Evolutionary conservation across 2,888 invertebrate genomes (phyloP).

Genomic region (Dasysyrphus albostriatus): DNA sequence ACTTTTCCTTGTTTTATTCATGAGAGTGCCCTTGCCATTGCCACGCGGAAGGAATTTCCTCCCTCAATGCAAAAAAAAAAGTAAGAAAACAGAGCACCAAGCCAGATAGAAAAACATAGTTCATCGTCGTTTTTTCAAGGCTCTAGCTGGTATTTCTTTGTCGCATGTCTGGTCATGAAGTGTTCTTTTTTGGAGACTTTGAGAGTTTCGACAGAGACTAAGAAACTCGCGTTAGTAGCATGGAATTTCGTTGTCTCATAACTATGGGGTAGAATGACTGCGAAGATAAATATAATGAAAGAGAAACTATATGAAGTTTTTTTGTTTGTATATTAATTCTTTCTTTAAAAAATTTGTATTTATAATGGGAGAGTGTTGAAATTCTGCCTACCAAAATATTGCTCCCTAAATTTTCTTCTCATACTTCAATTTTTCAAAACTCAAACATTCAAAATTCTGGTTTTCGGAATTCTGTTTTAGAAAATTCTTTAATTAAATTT

Average conservation of each 20-base stretch:
- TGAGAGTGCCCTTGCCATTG: slow-evolving; percentile 48
- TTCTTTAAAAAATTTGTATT: too few relatives aligned
- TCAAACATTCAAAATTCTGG: too few relatives aligned
- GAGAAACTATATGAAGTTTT: too few relatives aligned
- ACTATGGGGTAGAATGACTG: not conserved
- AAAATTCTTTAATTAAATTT: too few relatives aligned
- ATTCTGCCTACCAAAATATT: too few relatives aligned
- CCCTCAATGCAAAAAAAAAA: slow-evolving; percentile 18
- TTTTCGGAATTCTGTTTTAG: too few relatives aligned
- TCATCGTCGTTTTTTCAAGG: slow-evolving; percentile 29
- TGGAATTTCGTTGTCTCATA: slow-evolving; percentile 1
- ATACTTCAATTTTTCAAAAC: too few relatives aligned
- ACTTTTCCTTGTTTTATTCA: slow-evolving; percentile 69
- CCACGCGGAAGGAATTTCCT: slow-evolving; percentile 64
- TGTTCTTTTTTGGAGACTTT: slow-evolving; percentile 16
- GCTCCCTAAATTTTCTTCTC: too few relatives aligned
- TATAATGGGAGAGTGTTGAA: too few relatives aligned
- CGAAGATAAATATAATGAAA: too few relatives aligned
- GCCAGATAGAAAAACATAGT: slow-evolving; percentile 42
- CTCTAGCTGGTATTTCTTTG: slow-evolving; percentile 17
- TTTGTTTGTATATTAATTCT: too few relatives aligned
- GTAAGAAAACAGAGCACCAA: slow-evolving; percentile 9
- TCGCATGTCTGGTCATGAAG: slow-evolving; percentile 38
- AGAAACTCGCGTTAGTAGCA: slow-evolving; percentile 21
- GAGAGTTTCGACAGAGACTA: not conserved